Evolutionary conservation across 2,888 invertebrate species (phyloP).

Genomic region (Callinectes sapidus): DNA sequence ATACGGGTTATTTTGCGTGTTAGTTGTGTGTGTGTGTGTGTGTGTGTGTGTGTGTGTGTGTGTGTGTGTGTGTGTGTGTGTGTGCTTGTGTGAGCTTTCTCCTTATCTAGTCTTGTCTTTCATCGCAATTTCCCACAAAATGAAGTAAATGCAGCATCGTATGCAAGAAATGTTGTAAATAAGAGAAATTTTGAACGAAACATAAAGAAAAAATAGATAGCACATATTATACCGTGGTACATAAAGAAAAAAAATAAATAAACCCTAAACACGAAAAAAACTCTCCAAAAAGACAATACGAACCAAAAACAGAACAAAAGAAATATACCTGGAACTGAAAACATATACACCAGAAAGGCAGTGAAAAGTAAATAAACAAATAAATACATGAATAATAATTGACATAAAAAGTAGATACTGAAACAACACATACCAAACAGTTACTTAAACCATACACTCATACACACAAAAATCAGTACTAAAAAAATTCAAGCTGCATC

Average conservation of each 20-base stretch:
- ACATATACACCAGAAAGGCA: not conserved
- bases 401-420: not conserved
- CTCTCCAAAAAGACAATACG: no score
- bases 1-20: not conserved
- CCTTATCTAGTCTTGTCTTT: not conserved
- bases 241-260: no score
- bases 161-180: not conserved
- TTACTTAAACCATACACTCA: not conserved
- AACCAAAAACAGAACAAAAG: not conserved
- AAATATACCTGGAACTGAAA: not conserved
- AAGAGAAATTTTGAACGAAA: not conserved
- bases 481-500: no score
- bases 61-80: conserved; percentile 44
- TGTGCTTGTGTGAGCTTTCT: not conserved
- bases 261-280: no score
- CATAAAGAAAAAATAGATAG: no score
- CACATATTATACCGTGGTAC: no score
- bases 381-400: not conserved
- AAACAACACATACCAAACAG: not conserved
- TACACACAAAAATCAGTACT: not conserved
- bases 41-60: conserved; percentile 47
- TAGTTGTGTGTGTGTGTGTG: not conserved
- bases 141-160: not conserved
- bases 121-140: not conserved
- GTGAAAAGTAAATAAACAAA: not conserved